A percentile compares a stretch with the other conserved stretches of the same genome.
phyloP scores from a whole-genome alignment of 1,140 invertebrate genomes.

The Mycetomoellerius zeteki region DNA sequence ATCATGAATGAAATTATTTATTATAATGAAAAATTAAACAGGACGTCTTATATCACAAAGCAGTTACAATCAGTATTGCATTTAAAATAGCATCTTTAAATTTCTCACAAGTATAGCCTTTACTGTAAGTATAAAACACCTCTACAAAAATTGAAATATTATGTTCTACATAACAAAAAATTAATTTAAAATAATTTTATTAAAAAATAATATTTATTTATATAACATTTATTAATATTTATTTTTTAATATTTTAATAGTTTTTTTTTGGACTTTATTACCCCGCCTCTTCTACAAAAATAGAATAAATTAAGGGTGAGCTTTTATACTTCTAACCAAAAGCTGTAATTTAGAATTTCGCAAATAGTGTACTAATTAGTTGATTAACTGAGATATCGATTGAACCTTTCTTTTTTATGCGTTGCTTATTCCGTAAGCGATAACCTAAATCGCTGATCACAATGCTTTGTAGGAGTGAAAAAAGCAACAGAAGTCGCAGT shows the following conservation, averaged over 20 bases:
- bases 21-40: background rate
- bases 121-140: no score
- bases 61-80: background rate
- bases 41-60: background rate
- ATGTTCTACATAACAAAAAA: no score
- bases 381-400: background rate
- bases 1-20: conserved; percentile 5
- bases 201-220: no score
- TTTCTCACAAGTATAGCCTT: background rate
- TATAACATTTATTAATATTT: no score
- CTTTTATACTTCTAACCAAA: no score
- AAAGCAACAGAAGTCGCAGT: background rate
- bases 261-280: no score
- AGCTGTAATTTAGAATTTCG: background rate
- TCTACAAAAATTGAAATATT: no score
- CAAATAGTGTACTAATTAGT: background rate
- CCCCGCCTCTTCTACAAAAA: no score
- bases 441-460: background rate
- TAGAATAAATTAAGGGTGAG: no score
- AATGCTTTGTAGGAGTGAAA: background rate
- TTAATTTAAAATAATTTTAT: no score
- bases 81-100: background rate
- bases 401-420: background rate
- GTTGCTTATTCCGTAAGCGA: background rate
- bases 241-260: no score